phyloP scores from a whole-genome alignment of 1,140 invertebrate genomes.

The Lepidurus couesii region DNA sequence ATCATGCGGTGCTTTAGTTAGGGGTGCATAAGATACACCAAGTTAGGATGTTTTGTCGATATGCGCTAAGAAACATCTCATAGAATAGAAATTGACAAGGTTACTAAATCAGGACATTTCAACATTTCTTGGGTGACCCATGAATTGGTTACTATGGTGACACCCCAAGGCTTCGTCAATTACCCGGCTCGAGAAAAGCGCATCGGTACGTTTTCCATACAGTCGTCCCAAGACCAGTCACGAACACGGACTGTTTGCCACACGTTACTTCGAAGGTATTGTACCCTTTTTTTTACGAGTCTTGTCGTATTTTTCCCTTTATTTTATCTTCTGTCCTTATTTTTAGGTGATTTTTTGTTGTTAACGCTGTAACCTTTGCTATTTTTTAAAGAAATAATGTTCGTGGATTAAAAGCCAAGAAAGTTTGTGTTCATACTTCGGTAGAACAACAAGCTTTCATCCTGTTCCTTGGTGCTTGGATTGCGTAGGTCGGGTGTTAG shows the following conservation, averaged over 20 bases:
- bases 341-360: no score
- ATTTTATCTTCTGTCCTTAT: no score
- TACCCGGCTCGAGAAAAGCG: background rate
- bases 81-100: conserved; percentile 3
- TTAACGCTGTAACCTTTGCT: no score
- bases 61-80: background rate
- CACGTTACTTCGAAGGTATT: no score
- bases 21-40: background rate
- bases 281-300: no score
- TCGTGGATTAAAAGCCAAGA: no score
- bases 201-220: conserved; percentile 2
- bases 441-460: no score
- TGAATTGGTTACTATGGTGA: conserved; percentile 22
- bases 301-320: no score
- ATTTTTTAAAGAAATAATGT: no score
- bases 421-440: no score
- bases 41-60: conserved; percentile 3
- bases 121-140: conserved; percentile 10
- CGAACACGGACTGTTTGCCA: background rate
- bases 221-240: conserved; percentile 6
- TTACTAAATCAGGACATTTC: background rate
- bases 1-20: no score
- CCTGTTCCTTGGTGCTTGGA: background rate
- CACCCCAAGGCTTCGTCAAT: conserved; percentile 16
- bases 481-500: background rate